Percentiles rank a stretch among this genome's conserved stretches.
Evolutionary conservation across 2,888 invertebrate genomes (phyloP).

Genomic region (Odontocerum albicorne): DNA sequence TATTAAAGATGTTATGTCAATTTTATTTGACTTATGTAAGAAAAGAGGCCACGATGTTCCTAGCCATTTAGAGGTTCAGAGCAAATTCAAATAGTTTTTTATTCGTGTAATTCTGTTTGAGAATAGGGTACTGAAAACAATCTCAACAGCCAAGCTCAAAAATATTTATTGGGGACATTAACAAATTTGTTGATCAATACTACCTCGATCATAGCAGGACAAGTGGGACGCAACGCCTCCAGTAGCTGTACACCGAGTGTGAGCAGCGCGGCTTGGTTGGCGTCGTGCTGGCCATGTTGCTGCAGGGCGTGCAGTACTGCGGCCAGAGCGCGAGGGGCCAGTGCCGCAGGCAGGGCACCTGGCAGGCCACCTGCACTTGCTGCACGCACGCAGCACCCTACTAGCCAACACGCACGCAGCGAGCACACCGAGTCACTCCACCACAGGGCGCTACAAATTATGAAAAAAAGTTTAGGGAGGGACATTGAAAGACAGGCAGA

Average conservation of each 20-base stretch:
- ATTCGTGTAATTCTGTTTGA: no score
- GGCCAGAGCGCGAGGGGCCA: conserved; percentile 74
- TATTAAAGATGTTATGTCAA: no score
- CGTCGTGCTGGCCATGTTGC: conserved; percentile 87
- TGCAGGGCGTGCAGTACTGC: conserved; percentile 80
- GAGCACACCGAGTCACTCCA: conserved; percentile 88
- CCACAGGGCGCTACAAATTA: conserved; percentile 61
- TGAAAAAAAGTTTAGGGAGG: no score
- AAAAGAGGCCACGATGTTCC: no score
- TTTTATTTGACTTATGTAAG: no score
- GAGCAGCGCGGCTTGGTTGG: conserved; percentile 79
- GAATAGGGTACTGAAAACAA: no score
- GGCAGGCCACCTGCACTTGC: conserved; percentile 61
- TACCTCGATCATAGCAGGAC: conserved; percentile 68
- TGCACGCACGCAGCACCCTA: conserved; percentile 70
- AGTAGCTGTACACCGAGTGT: conserved; percentile 84
- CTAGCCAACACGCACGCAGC: conserved; percentile 74
- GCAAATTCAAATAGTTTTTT: no score
- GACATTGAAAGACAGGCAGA: no score
- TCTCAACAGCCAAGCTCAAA: no score
- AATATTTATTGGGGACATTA: no score
- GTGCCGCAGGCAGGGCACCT: conserved; percentile 59
- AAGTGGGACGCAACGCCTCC: conserved; percentile 77
- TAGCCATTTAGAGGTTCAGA: no score
- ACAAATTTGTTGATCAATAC: no score